Evolutionary conservation across 2,797 vertebrate genomes (phyloP).

Genomic region (Coreius guichenoti): DNA sequence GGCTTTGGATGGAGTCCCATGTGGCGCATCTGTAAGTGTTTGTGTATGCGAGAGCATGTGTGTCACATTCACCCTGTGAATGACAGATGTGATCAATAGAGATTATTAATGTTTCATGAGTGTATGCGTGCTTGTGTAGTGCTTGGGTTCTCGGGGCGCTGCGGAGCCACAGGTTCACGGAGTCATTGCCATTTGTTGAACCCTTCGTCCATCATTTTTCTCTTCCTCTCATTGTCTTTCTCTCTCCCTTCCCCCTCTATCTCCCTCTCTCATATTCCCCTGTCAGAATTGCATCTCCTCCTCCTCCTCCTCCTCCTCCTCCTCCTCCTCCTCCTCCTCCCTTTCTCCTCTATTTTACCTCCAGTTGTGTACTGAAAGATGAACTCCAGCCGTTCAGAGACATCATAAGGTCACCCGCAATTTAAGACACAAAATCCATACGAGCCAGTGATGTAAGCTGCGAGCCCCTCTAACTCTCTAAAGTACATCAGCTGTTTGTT

Average conservation of each 20-base stretch:
- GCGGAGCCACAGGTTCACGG: constrained; percentile 49
- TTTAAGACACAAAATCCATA: constrained; percentile 25
- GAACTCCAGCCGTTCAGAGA: constrained; percentile 27
- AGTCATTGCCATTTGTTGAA: constrained; percentile 37
- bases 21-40: constrained; percentile 30
- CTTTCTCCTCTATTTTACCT: constrained; percentile 31
- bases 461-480: not conserved
- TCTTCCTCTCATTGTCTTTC: constrained; percentile 11
- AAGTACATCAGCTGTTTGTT: constrained; percentile 36
- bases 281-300: constrained; percentile 33
- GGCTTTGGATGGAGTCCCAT: constrained; percentile 22
- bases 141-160: not conserved
- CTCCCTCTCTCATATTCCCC: constrained; percentile 16
- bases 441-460: constrained; percentile 6
- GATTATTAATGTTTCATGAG: constrained; percentile 77
- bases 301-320: constrained; percentile 19
- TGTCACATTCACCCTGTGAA: constrained; percentile 65
- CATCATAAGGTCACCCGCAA: constrained; percentile 31
- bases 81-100: constrained; percentile 77
- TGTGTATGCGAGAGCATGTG: constrained; percentile 41
- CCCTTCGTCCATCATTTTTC: constrained; percentile 18
- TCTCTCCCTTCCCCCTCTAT: constrained; percentile 1
- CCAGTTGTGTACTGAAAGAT: constrained; percentile 31
- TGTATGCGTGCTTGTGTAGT: not conserved
- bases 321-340: not conserved